Percentiles rank a stretch among this genome's conserved stretches.
These are phyloP conservation scores for Brachionus koreanus DNA, from an alignment of 1,140 invertebrate species.

Conservation along the genomic window DNA sequence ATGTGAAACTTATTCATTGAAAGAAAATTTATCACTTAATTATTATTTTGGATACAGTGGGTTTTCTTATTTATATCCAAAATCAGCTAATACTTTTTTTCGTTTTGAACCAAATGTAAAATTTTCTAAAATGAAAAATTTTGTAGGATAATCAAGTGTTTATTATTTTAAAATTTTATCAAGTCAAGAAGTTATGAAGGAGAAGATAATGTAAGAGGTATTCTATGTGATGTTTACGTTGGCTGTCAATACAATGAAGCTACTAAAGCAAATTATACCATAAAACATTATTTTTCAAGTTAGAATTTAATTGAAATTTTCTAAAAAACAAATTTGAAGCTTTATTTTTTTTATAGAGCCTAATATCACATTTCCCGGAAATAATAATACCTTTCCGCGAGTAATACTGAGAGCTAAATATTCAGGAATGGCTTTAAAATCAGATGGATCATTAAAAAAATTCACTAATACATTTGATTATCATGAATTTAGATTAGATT, in stretches of 20 bases:
- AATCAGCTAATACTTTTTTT: neutral
- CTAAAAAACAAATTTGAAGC: neutral
- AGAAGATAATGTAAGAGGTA: neutral
- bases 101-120: neutral
- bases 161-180: neutral
- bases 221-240: constrained; percentile 9
- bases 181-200: neutral
- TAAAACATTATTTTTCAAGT: constrained; percentile 21
- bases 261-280: constrained; percentile 6
- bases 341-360: neutral
- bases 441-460: neutral
- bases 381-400: neutral
- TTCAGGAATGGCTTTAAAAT: neutral
- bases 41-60: constrained; percentile 22
- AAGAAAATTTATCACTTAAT: neutral
- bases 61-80: neutral
- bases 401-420: constrained; percentile 17
- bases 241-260: constrained; percentile 33
- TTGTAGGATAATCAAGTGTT: neutral
- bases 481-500: constrained; percentile 15
- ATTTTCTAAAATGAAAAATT: neutral
- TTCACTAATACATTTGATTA: constrained; percentile 18
- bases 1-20: neutral
- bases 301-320: too few relatives aligned
- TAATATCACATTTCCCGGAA: neutral